These are phyloP conservation scores for Hydraecia micacea DNA, from an alignment of 2,888 invertebrate species.

Conservation along the genomic window DNA sequence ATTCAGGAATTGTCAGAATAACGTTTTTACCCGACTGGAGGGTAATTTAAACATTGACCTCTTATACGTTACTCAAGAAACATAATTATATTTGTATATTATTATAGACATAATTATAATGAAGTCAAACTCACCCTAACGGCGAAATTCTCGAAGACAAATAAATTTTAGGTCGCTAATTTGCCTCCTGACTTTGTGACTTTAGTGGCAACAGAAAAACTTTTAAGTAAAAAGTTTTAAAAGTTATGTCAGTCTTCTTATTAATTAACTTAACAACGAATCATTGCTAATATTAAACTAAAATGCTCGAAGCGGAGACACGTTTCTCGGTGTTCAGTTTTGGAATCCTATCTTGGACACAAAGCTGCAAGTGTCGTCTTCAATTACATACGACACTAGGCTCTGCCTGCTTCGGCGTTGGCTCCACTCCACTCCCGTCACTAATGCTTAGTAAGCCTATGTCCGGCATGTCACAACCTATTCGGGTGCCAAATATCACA, in stretches of 20 bases:
- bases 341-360: background rate
- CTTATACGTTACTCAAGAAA: too few species aligned
- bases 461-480: slow-evolving; percentile 18
- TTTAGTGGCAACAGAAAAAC: background rate
- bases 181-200: background rate
- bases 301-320: background rate
- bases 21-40: background rate
- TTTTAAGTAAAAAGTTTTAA: background rate
- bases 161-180: background rate
- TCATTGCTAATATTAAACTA: background rate
- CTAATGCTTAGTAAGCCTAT: slow-evolving; percentile 24
- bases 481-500: slow-evolving; percentile 36
- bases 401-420: background rate
- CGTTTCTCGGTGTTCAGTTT: background rate
- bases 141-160: background rate
- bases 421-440: slow-evolving; percentile 1
- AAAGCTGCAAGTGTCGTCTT: slow-evolving; percentile 21
- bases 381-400: slow-evolving; percentile 24
- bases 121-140: background rate
- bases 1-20: background rate
- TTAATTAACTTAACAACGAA: background rate
- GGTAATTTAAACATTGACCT: background rate
- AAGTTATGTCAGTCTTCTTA: too few species aligned
- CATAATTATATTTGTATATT: background rate
- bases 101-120: background rate